These are phyloP conservation scores for Muraenolepis orangiensis DNA, from an alignment of 2,797 vertebrate species.

Conservation along the genomic window DNA sequence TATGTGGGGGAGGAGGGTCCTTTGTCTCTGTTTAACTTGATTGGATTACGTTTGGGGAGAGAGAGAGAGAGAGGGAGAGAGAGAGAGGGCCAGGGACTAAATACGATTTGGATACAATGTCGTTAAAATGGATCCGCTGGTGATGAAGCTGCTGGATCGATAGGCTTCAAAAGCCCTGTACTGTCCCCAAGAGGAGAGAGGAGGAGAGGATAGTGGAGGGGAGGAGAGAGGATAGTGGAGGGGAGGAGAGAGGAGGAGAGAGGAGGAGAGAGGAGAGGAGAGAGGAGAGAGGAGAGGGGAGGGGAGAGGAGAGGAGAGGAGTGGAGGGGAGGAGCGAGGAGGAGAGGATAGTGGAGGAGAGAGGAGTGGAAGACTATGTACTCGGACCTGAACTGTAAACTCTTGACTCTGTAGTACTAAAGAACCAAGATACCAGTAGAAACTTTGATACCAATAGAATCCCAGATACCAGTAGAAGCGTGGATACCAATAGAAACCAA, in stretches of 20 bases:
- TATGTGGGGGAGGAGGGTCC: conserved; percentile 27
- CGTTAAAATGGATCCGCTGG: conserved; percentile 66
- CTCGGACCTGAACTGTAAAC: neutral
- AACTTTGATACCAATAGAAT: too few species aligned
- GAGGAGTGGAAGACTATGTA: neutral
- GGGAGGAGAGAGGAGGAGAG: neutral
- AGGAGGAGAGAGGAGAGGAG: neutral
- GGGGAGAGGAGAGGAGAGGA: neutral
- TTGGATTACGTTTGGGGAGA: conserved; percentile 68
- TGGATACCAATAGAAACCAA: too few species aligned
- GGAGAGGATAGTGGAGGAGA: too few species aligned
- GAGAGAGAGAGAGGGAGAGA: too few species aligned
- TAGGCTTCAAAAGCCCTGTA: conserved; percentile 67
- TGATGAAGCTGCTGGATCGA: conserved; percentile 58
- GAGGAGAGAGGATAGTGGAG: neutral
- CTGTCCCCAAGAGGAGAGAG: conserved; percentile 14
- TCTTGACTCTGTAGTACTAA: neutral
- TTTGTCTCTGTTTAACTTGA: conserved; percentile 56
- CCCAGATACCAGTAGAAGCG: too few species aligned
- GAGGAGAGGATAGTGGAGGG: neutral
- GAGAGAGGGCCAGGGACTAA: conserved; percentile 63
- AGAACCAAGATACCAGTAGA: too few species aligned
- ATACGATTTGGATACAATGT: conserved; percentile 69
- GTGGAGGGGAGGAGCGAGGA: too few species aligned
- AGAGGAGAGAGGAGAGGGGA: neutral